Evolutionary conservation across 2,888 invertebrate genomes (phyloP).

Genomic region (Diadegma fenestrale): DNA sequence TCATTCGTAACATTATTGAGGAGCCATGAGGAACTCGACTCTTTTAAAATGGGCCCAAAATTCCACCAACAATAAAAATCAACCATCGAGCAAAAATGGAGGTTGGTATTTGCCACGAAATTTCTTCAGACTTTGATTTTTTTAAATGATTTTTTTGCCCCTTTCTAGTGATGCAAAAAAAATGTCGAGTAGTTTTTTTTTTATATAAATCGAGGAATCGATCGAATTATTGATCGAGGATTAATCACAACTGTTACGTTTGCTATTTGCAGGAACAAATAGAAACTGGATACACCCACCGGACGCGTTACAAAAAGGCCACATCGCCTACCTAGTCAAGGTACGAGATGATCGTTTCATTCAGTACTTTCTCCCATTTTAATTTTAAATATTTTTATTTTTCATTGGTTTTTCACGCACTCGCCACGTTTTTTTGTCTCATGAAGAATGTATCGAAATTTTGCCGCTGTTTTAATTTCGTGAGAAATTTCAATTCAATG

Average conservation of each 20-base stretch:
- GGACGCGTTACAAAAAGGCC: constrained; percentile 96
- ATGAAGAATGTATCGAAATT: no score
- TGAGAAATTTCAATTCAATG: no score
- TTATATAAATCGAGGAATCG: neutral
- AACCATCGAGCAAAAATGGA: constrained; percentile 82
- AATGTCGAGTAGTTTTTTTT: neutral
- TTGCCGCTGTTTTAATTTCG: no score
- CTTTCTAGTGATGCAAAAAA: neutral
- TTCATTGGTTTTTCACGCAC: neutral
- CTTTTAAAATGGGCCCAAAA: constrained; percentile 87
- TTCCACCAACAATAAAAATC: constrained; percentile 85
- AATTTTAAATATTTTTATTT: constrained; percentile 2
- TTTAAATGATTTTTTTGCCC: neutral
- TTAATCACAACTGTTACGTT: constrained; percentile 8
- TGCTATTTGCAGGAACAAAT: constrained; percentile 83
- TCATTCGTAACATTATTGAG: constrained; percentile 55
- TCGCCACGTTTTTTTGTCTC: neutral
- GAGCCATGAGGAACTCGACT: constrained; percentile 86
- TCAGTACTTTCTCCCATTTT: constrained; percentile 21
- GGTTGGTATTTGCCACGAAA: constrained; percentile 71
- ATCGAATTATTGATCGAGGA: neutral
- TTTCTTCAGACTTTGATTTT: neutral
- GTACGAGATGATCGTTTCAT: constrained; percentile 85
- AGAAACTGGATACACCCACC: constrained; percentile 97
- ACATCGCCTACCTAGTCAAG: constrained; percentile 99